Evolutionary conservation across 2,113 vertebrate species (phyloP), one percentile per base, ranked within the genome.

Genomic region (Tachycineta bicolor): DNA sequence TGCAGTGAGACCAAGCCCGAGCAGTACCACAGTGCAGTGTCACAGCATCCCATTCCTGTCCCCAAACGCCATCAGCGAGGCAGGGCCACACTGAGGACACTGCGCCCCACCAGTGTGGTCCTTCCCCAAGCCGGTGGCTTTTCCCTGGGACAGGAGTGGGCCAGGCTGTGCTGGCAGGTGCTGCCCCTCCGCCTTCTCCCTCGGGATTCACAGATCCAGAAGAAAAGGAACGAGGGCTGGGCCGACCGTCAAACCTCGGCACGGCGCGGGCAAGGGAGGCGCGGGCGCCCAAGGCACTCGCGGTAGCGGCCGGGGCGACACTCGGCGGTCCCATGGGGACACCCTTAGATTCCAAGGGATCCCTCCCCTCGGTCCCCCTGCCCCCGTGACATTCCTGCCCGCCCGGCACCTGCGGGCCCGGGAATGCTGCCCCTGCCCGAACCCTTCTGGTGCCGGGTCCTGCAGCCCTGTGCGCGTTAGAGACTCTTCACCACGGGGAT

Each of bases 401-500:
- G 31, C 21, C 90, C 23, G 31, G 52, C 10, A 5, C 67, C 80
- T 25, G 62, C 16, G 9, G 44, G 80, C 93, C 92, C 28, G 50
- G 77, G 64, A 71, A 41, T 24, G 53, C 60, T 91, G 97, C 71
- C 87, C 26, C 94, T 87, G 86, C 85, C 93, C 53, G 81, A 97
- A 96, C 97, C 97, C 96, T 96, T 94, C 95, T 11, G 56, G 91
- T 64, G 95, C 84, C 46, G 87, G 89, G 93, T 94, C 46, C 95
- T 84, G 82, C 92, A 95, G 97, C 97, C 95, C 96, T 95, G 95
- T 94, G 95, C 81, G 91, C 90, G 41, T 41, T 41, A 41, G 89
- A 97, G 97, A 95, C 95, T 95, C 94, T 85, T 96, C 96, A 64
- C 92, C 93, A 94, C 96, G 93, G 96, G 96, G 96, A 96, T 95